Evolutionary conservation across 2,888 invertebrate species (phyloP), one percentile per base, ranked within the genome.

Genomic region (Dynastes hyllus): DNA sequence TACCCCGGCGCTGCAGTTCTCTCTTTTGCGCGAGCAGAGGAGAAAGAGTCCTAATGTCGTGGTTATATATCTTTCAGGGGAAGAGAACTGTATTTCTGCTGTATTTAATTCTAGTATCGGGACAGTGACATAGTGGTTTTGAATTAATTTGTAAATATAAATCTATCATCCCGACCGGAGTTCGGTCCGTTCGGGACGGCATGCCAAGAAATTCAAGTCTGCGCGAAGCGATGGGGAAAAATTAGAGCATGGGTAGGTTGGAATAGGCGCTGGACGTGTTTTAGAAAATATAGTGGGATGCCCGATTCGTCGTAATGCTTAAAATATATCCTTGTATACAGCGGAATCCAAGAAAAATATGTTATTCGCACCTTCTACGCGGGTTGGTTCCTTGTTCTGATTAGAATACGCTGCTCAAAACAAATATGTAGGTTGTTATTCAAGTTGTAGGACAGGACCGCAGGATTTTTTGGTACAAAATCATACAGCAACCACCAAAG

Each of bases 141-240:
- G 79, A 69, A 79, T 79, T 79, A 79, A 79, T 79, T 40, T 63
- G 79, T 79, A 79, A 79, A 79, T 76, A 79, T 79, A 79, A 79
- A 79, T 79, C 79, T 76, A 79, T 79, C 79, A 79, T 66, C 40
- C 65, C 50, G 67, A 45, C 40, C 53, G 77, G 22, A 69, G 40
- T 22, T 73, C 73, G 58, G 58, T 61, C 32, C 11, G 45, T 53
- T 58, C 73, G 73, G 32, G 55, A 13, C 32, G n/a, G 37, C 16
- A 73, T 73, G 73, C 73, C 73, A 73, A 73, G 71, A 73, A 73
- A 73, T 58, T 50, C 45, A 22, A 22, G 40, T 73, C 73, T 73
- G 32, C 13, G 55, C 13, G 70, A 53, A 13, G 16, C 40, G 22
- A 27, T 11, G 58, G 27, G 55, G 37, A 58, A 73, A 58, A 58